These are phyloP conservation scores for Laothoe populi DNA, from an alignment of 2,888 invertebrate species.

Conservation along the genomic window DNA sequence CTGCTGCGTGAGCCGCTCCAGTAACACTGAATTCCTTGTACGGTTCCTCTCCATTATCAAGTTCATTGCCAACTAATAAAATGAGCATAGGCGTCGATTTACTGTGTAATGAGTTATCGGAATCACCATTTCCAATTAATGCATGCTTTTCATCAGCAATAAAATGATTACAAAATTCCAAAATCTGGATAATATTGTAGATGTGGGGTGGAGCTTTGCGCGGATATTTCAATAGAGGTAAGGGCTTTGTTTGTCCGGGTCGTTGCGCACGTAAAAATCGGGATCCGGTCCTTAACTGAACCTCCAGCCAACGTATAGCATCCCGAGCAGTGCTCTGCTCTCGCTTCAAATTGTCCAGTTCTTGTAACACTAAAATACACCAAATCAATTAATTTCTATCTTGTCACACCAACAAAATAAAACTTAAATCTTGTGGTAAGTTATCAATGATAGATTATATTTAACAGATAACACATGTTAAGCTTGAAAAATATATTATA, in stretches of 20 bases:
- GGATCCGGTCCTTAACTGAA: constrained; percentile 93
- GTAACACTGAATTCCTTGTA: constrained; percentile 89
- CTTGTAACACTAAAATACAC: constrained; percentile 89
- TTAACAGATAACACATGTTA: too few relatives aligned
- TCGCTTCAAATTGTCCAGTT: constrained; percentile 94
- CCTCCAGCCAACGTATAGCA: constrained; percentile 96
- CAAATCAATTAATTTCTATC: neutral
- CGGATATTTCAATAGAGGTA: constrained; percentile 84
- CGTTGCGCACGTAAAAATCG: constrained; percentile 94
- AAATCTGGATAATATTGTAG: constrained; percentile 91
- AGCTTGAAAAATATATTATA: too few relatives aligned
- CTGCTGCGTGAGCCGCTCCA: constrained; percentile 91
- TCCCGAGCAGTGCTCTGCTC: constrained; percentile 93
- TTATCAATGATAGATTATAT: too few relatives aligned
- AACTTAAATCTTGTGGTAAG: neutral
- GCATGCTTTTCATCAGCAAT: constrained; percentile 71
- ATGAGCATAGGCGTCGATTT: constrained; percentile 88
- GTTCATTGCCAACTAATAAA: constrained; percentile 88
- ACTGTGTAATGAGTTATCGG: constrained; percentile 56
- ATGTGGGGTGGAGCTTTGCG: constrained; percentile 72
- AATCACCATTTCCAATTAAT: constrained; percentile 68
- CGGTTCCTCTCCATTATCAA: constrained; percentile 75
- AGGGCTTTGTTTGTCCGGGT: constrained; percentile 90
- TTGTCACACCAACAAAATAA: neutral
- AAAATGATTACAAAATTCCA: constrained; percentile 93